Evolutionary conservation across 1,140 invertebrate species (phyloP).

Genomic region (Callitettix versicolor): DNA sequence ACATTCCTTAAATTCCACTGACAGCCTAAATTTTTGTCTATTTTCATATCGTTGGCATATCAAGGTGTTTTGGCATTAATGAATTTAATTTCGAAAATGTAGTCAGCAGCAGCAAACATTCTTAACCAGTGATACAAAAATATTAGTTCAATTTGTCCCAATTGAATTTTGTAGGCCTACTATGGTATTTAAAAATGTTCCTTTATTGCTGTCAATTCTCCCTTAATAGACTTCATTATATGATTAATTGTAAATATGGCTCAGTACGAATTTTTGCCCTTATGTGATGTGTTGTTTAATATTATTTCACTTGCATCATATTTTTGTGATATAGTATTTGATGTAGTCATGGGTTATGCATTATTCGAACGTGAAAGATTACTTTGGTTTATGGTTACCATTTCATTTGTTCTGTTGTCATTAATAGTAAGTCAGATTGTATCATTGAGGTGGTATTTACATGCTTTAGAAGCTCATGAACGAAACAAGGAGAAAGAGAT

Average conservation of each 20-base stretch:
- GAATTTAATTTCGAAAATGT: too few species aligned
- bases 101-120: too few species aligned
- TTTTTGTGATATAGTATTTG: slow-evolving; percentile 85
- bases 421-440: slow-evolving; percentile 53
- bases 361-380: slow-evolving; percentile 52
- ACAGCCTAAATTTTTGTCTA: too few species aligned
- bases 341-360: slow-evolving; percentile 73
- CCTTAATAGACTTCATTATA: too few species aligned
- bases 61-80: too few species aligned
- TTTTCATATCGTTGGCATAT: too few species aligned
- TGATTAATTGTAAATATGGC: slow-evolving; percentile 11
- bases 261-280: slow-evolving; percentile 56
- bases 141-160: too few species aligned
- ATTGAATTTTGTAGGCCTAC: too few species aligned
- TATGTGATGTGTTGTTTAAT: slow-evolving; percentile 84
- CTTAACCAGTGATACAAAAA: too few species aligned
- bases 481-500: slow-evolving; percentile 16
- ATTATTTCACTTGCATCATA: slow-evolving; percentile 83
- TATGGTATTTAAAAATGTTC: too few species aligned
- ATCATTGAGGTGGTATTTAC: slow-evolving; percentile 37
- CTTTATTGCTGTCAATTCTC: too few species aligned
- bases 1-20: too few species aligned
- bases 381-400: slow-evolving; percentile 48
- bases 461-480: slow-evolving; percentile 15
- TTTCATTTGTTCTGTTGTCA: slow-evolving; percentile 55